Base-by-base conservation (phyloP, 1,140 invertebrate species). In the Sinonovacula constricta region DNA sequence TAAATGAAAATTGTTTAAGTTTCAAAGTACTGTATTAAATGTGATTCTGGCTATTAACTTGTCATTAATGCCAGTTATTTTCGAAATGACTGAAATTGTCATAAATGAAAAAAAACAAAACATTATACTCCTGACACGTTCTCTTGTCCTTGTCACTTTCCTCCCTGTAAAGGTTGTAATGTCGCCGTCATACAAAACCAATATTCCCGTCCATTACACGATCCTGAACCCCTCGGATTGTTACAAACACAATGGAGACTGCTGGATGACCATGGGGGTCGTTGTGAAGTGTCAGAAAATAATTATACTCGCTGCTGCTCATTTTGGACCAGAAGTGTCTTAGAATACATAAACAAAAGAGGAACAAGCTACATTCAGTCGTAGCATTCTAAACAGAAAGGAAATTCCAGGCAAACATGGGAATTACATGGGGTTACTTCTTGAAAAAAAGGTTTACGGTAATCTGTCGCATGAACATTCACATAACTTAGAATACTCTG, bases 261-360 rank as follows among this genome's bases (percentile, higher is more conserved):
- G 22, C 30, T 54, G 22, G 45, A 66, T 66, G 56, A 54, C 72
- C 34, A 51, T 54, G 33, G 72, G 72, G 62, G 45, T 59, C 72
- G 26, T 33, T 76, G 66, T 76, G 72, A 57, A 57, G 26, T 76
- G 72, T 76, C 72, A 76, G 72, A 76, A 66, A 67, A 76, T 76
- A 65, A 76, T 76, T 65, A 57, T 39, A 28, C 59, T 66, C 53
- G 28, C 72, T 45, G n/a, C 33, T 53, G 45, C 24, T 65, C 60
- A 67, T 65, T 28, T 26, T 22, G 18, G 28, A 1, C n/a, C 30
- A n/a, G 72, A 76, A 76, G 57, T 59, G 53, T 36, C 63, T 57
- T 76, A 63, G 65, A 62, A 67, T 51, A 65, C 63, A 49, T 76
- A 76, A 63, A 76, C 62, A 33, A 22, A 57, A 12, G 12, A 12